phyloP scores from a whole-genome alignment of 2,888 invertebrate species.

The Helleia helle region DNA sequence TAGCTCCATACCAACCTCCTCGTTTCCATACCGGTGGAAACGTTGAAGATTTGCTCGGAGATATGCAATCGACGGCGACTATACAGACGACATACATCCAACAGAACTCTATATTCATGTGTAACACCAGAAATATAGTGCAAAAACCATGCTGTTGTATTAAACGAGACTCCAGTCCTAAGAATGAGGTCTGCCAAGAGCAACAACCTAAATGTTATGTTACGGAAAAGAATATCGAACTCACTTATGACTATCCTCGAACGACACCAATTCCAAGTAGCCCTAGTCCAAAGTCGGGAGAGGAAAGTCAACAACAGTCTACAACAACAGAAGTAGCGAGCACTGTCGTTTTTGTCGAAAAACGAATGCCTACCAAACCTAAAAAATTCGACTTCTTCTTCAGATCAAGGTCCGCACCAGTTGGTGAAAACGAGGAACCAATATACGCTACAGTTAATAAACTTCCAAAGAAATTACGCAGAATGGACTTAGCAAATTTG shows the following conservation, averaged over 20 bases:
- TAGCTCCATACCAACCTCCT: conserved; percentile 51
- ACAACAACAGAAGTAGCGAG: conserved; percentile 69
- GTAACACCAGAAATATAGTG: conserved; percentile 56
- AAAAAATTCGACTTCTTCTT: conserved; percentile 66
- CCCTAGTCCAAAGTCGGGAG: conserved; percentile 45
- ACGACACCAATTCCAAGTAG: conserved; percentile 46
- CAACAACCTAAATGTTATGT: conserved; percentile 53
- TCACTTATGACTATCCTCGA: conserved; percentile 67
- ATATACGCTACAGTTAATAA: conserved; percentile 70
- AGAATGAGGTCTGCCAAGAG: conserved; percentile 29
- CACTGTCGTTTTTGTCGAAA: conserved; percentile 66
- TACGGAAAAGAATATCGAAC: conserved; percentile 67
- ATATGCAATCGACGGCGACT: conserved; percentile 72
- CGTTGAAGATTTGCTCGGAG: conserved; percentile 79
- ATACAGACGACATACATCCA: conserved; percentile 63
- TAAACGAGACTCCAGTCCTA: conserved; percentile 29
- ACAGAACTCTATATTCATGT: conserved; percentile 67
- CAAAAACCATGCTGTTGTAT: conserved; percentile 61
- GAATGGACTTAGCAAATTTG: conserved; percentile 61
- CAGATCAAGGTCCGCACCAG: conserved; percentile 66
- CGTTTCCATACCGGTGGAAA: conserved; percentile 76
- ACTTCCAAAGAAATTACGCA: conserved; percentile 60
- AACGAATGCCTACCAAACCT: conserved; percentile 58
- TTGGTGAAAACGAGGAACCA: conserved; percentile 64
- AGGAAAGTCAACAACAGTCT: conserved; percentile 42